Evolutionary conservation across 2,888 invertebrate species (phyloP).

Genomic region (Saturnia japonica): DNA sequence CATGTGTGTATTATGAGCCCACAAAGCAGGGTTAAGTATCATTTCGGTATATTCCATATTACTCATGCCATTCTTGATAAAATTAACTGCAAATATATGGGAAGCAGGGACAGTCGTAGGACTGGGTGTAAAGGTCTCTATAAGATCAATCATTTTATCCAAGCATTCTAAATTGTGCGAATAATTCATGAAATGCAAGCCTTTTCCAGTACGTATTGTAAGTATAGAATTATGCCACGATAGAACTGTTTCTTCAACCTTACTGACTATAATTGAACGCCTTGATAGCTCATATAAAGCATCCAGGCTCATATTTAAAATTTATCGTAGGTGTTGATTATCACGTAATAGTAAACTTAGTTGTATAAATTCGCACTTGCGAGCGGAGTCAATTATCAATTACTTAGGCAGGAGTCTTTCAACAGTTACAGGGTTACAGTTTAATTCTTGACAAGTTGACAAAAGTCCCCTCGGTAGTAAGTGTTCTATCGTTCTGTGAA

Average conservation of each 20-base stretch:
- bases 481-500: too few relatives aligned
- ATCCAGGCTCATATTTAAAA: conserved; percentile 35
- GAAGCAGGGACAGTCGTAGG: conserved; percentile 54
- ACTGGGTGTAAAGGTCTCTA: conserved; percentile 45
- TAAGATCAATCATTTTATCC: conserved; percentile 59
- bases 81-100: conserved; percentile 44
- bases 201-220: conserved; percentile 54
- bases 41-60: conserved; percentile 61
- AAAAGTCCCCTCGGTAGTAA: too few relatives aligned
- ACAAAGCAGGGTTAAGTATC: conserved; percentile 59
- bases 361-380: too few relatives aligned
- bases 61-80: conserved; percentile 43
- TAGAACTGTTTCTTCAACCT: conserved; percentile 50
- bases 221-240: conserved; percentile 55
- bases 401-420: too few relatives aligned
- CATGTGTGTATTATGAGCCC: conserved; percentile 62
- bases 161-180: conserved; percentile 53
- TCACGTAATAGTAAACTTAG: too few relatives aligned
- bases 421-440: too few relatives aligned
- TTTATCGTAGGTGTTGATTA: not conserved
- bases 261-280: conserved; percentile 45
- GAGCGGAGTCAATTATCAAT: too few relatives aligned
- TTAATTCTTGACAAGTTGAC: too few relatives aligned
- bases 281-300: conserved; percentile 56
- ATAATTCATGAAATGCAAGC: conserved; percentile 55